Evolutionary conservation across 1,140 invertebrate species (phyloP), one percentile per base, ranked within the genome.

Genomic region (Nasonia vitripennis): DNA sequence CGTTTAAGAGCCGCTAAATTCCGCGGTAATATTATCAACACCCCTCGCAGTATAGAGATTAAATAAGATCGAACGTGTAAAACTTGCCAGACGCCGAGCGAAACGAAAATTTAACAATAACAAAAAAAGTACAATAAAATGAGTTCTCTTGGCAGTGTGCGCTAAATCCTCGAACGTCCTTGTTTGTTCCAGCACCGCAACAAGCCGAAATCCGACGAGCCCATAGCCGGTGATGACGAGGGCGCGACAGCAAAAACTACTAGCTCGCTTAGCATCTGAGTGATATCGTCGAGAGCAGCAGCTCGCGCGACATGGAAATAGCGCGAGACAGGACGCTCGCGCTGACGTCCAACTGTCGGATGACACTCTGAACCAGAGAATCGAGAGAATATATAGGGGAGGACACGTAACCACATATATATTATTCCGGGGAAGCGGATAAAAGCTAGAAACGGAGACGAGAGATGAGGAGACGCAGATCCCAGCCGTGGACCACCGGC

Each of bases 401-500:
- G 55, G 17, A 10, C 9, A 31, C 34, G 5, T 11, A 71, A 34
- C 3, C 0, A 37, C 34, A 37, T 37, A 37, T 37, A 34, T 71
- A 12, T 71, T 23, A n/a, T 23, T 70, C n/a, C 14, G 23, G 11
- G 10, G 23, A 75, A 75, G 73, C n/a, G 73, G 73, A 75, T 11
- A 74, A 7, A 34, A 37, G 5, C 17, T 10, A 23, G 31, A 7
- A 23, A 20, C n/a, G 77, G 48, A 62, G 48, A 23, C 2, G 77
- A 34, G 78, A 34, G 78, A 80, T 80, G 78, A 70, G 78, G 62
- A 37, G 34, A 23, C 78, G 78, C 20, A 70, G 78, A 68, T 70
- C 78, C 1, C 78, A 80, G 78, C 78, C 78, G 78, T 80, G 78
- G 17, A 45, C 27, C 27, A 70, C n/a, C 78, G 78, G 78, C 78